phyloP scores from a whole-genome alignment of 2,113 vertebrate genomes.

The Thalassoma bifasciatum region DNA sequence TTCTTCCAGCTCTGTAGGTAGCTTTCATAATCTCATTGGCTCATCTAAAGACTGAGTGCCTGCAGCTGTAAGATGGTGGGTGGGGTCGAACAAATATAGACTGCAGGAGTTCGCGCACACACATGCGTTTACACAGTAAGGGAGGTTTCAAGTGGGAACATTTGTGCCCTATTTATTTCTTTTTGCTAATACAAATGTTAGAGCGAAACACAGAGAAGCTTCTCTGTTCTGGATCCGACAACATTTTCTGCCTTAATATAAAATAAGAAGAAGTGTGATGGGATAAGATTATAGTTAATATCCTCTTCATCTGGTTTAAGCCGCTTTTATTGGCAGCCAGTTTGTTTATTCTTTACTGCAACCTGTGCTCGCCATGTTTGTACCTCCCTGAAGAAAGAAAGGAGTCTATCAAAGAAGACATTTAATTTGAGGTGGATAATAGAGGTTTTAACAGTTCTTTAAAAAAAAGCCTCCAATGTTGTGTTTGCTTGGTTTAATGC shows the following conservation, averaged over 20 bases:
- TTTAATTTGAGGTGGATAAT: slow-evolving; percentile 75
- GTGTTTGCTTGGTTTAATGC: slow-evolving; percentile 70
- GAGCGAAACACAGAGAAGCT: not conserved
- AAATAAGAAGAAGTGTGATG: not conserved
- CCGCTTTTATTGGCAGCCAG: slow-evolving; percentile 3
- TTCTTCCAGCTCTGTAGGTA: slow-evolving; percentile 22
- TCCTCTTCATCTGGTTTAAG: slow-evolving; percentile 39
- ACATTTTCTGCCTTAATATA: slow-evolving; percentile 2
- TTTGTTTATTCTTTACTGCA: slow-evolving; percentile 41
- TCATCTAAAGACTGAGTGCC: slow-evolving; percentile 43
- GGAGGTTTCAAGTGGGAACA: not conserved
- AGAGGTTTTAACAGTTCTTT: slow-evolving; percentile 66
- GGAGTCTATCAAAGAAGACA: slow-evolving; percentile 49
- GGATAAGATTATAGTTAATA: slow-evolving; percentile 33
- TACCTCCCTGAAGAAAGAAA: slow-evolving; percentile 26
- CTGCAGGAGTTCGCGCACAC: not conserved
- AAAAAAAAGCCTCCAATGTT: slow-evolving; percentile 59
- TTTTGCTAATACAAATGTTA: slow-evolving; percentile 22
- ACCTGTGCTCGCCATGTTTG: slow-evolving; percentile 29
- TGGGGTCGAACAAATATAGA: slow-evolving; percentile 32
- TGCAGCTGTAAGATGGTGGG: slow-evolving; percentile 39
- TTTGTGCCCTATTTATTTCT: slow-evolving; percentile 15
- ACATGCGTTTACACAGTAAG: not conserved
- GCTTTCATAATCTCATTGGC: slow-evolving; percentile 33
- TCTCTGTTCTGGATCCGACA: slow-evolving; percentile 3